Percentiles rank a stretch among this genome's conserved stretches.
These are phyloP conservation scores for Crotalus horridus DNA, from an alignment of 2,113 vertebrate species.

Conservation along the genomic window DNA sequence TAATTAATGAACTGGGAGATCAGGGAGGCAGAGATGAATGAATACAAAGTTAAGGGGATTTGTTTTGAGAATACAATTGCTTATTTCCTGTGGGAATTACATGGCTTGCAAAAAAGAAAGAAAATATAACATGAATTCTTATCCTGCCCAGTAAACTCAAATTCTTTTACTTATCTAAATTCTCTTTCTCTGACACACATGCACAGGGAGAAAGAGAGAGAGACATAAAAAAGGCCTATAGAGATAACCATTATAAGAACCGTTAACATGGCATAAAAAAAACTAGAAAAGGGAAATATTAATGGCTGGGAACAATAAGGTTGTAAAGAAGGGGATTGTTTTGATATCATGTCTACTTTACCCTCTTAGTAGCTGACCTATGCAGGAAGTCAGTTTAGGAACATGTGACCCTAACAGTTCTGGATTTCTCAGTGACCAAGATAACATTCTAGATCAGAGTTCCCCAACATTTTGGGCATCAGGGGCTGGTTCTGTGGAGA, in stretches of 20 bases:
- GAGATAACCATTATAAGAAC: conserved; percentile 61
- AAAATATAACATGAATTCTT: conserved; percentile 63
- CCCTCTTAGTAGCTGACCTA: not conserved
- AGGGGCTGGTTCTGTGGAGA: too few species aligned
- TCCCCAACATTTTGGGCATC: too few species aligned
- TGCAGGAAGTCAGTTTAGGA: not conserved
- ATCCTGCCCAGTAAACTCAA: conserved; percentile 65
- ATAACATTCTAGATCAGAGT: not conserved
- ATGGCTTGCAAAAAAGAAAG: conserved; percentile 60
- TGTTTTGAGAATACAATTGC: conserved; percentile 56
- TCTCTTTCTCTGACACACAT: conserved; percentile 54
- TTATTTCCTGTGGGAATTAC: conserved; percentile 73
- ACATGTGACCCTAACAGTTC: not conserved
- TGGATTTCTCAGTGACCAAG: not conserved
- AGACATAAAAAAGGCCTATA: conserved; percentile 52
- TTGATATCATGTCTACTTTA: not conserved
- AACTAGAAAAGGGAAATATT: not conserved
- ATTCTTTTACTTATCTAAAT: conserved; percentile 64
- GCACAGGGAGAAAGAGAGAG: too few species aligned
- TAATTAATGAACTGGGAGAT: conserved; percentile 56
- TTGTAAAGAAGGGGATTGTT: not conserved
- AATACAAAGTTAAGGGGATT: conserved; percentile 50
- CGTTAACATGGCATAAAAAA: conserved; percentile 54
- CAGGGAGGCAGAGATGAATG: not conserved
- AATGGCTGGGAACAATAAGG: not conserved